Conservation (phyloP, 2,888 invertebrate species). For the Coleophora deauratella region DNA sequence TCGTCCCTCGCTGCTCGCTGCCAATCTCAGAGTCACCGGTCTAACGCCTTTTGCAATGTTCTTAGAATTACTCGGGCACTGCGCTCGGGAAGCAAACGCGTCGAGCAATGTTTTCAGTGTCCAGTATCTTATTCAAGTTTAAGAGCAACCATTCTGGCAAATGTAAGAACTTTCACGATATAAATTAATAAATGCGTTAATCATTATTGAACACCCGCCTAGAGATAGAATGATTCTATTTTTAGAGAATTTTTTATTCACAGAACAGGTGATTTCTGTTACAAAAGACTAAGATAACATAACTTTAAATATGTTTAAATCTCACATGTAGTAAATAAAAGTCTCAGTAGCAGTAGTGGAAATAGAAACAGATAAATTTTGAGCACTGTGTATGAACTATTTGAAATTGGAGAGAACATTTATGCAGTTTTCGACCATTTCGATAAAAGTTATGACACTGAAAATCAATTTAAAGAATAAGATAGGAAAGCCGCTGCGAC, state of each 20-base stretch:
- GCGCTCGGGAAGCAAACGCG: no score
- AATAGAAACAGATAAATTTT: no score
- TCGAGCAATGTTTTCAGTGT: no score
- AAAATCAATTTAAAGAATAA: background rate
- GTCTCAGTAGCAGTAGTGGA: no score
- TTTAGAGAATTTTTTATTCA: background rate
- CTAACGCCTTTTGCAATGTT: slow-evolving; percentile 8
- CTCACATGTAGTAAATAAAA: background rate
- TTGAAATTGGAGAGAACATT: background rate
- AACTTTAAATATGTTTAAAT: background rate
- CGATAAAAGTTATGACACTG: background rate
- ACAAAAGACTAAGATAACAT: slow-evolving; percentile 4
- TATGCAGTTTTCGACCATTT: background rate
- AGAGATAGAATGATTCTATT: no score
- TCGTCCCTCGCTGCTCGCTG: slow-evolving; percentile 3
- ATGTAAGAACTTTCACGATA: no score
- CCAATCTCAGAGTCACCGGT: slow-evolving; percentile 11
- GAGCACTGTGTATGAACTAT: no score
- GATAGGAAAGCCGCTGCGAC: no score
- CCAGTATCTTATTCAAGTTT: no score
- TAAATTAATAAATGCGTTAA: no score
- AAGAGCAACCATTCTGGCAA: no score
- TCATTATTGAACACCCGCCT: no score
- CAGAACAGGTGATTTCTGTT: slow-evolving; percentile 7
- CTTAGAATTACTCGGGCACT: background rate